Evolutionary conservation across 35 echinoderm and acorn worm genomes (phyloP), one percentile per base, ranked within the genome.

Genomic region (Chiridota heheva): DNA sequence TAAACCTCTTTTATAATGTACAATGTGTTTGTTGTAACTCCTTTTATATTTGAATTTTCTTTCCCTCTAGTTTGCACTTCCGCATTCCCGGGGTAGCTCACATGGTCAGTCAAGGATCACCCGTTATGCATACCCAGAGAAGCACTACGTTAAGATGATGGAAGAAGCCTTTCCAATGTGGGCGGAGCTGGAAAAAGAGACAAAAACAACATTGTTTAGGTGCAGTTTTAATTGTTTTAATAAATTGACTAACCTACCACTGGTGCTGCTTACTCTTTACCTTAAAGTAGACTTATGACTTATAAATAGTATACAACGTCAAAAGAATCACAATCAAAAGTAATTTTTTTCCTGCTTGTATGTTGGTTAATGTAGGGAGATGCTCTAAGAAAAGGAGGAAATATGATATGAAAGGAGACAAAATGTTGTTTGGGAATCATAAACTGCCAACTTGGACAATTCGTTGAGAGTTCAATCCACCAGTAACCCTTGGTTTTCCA

Each of bases 41-140:
- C n/a, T n/a, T n/a, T n/a, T n/a, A n/a, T n/a, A n/a, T n/a, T n/a
- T n/a, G n/a, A n/a, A n/a, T n/a, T 44, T 77, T 60, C 44, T 51
- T 58, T 32, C 34, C 8, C 72, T 60, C 5, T 44, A 95, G 91
- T 95, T 95, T 65, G 51, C 69, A 51, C 62, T 89, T 37, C 86
- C 86, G 3, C 91, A 95, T 36, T 62, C 80, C n/a, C 63, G 91
- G 42, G 86, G 91, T 26, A 95, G 91, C 34, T 95, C 86, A 32
- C 86, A 89, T 51, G 91, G 91, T 27, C 78, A 60, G 15, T 78
- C 72, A 12, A 71, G 86, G 29, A 82, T 90, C 36, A 96, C 76
- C 17, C 81, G 86, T n/a, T 96, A 71, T 57, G 73, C 86, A 0
- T 96, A 96, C 68, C 43, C 36, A 17, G 56, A 96, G 45, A 33